Evolutionary conservation across 2,113 vertebrate genomes (phyloP), one percentile per base, ranked within the genome.

Genomic region (Podilymbus podiceps): DNA sequence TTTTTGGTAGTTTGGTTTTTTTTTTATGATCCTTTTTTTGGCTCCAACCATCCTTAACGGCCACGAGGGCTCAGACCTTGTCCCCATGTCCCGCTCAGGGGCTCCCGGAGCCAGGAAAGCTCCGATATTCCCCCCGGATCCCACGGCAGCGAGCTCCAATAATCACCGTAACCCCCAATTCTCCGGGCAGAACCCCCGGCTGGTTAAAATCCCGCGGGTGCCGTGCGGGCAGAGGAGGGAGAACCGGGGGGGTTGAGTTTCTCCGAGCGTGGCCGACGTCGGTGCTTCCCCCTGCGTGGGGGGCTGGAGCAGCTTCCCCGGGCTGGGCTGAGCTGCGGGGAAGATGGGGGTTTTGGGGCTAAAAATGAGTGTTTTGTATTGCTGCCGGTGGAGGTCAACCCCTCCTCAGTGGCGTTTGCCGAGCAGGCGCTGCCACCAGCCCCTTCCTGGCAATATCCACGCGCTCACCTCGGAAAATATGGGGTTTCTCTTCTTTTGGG

Each of bases 171-270:
- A 52, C 12, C 1, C 27, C 76, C 62, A 14, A 2, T 4, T 21
- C 5, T 3, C 6, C 11, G 1, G 8, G 2, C 58, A 31, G 49
- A 56, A 35, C 9, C n/a, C 31, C 6, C 0, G 0, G 18, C 5
- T 1, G 24, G 21, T 10, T 12, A 1, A 19, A 72, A 46, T 24
- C 3, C 27, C 9, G 0, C 0, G 6, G 20, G 15, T 27, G 11
- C 4, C 27, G 38, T 3, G 10, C 2, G 5, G 5, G 19, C 42
- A 13, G 12, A 31, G 21, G 2, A 5, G 6, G 15, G 25, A 10
- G 15, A n/a, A 27, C 3, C n/a, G n/a, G n/a, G n/a, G n/a, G 18
- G 18, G 4, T 24, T 20, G 46, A 40, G 63, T 28, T 67, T 6
- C 8, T n/a, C n/a, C n/a, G n/a, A n/a, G n/a, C n/a, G n/a, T n/a